phyloP scores from a whole-genome alignment of 1,140 invertebrate species.

The Zaprionus kolodkinae region DNA sequence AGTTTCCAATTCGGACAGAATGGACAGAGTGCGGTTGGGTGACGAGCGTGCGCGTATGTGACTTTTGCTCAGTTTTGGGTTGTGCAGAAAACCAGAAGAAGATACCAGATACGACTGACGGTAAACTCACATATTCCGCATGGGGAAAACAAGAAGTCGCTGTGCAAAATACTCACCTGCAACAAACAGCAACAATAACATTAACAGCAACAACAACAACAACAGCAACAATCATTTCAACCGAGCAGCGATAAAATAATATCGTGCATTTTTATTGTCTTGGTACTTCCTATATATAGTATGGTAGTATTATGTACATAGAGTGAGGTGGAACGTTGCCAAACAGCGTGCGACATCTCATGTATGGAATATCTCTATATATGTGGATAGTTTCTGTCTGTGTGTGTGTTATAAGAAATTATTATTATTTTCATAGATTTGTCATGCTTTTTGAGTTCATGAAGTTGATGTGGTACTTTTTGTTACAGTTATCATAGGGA shows the following conservation, averaged over 20 bases:
- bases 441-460: conserved; percentile 60
- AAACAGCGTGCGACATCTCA: conserved; percentile 51
- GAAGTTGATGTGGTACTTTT: too few species aligned
- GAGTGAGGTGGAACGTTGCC: conserved; percentile 25
- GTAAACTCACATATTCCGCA: conserved; percentile 67
- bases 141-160: conserved; percentile 69
- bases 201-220: conserved; percentile 1
- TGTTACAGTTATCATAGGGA: conserved; percentile 31
- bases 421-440: conserved; percentile 40
- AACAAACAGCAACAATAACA: conserved; percentile 58
- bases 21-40: conserved; percentile 37
- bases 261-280: conserved; percentile 62
- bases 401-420: conserved; percentile 6
- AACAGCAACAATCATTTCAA: conserved; percentile 31
- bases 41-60: conserved; percentile 59
- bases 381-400: conserved; percentile 1
- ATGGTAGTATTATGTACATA: not conserved
- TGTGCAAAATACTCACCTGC: conserved; percentile 74
- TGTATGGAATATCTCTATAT: conserved; percentile 8
- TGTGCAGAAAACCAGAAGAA: conserved; percentile 71
- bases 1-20: conserved; percentile 13
- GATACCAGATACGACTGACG: conserved; percentile 54
- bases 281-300: conserved; percentile 48
- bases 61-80: conserved; percentile 60
- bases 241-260: conserved; percentile 63